Percentiles rank a stretch among this genome's conserved stretches.
phyloP scores from a whole-genome alignment of 2,888 invertebrate genomes.

The Macrophya annulata region DNA sequence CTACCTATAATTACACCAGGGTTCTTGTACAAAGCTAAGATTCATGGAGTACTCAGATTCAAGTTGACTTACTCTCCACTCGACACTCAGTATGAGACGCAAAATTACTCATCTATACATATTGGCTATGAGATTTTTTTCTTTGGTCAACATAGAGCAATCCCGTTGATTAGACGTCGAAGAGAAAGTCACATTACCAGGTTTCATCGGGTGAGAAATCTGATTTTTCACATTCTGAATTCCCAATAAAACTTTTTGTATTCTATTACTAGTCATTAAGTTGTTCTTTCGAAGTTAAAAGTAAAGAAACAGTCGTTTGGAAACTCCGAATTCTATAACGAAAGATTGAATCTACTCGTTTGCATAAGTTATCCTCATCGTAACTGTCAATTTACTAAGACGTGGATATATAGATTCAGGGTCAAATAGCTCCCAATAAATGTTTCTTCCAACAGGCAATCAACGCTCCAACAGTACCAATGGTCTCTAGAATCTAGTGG shows the following conservation, averaged over 20 bases:
- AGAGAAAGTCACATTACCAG: conserved; percentile 14
- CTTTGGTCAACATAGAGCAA: not conserved
- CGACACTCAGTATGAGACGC: not conserved
- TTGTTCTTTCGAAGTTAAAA: not conserved
- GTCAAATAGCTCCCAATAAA: conserved; percentile 78
- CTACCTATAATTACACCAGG: not conserved
- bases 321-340: conserved; percentile 65
- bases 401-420: conserved; percentile 78
- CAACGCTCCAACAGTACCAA: conserved; percentile 24
- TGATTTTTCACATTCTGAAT: not conserved
- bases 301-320: not conserved
- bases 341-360: conserved; percentile 78
- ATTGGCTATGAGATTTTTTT: not conserved
- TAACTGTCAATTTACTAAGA: conserved; percentile 78
- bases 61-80: not conserved
- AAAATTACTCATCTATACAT: not conserved
- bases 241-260: not conserved
- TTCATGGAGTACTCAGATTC: not conserved
- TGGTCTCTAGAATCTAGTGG: conserved; percentile 13
- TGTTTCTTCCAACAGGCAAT: conserved; percentile 33
- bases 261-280: conserved; percentile 27
- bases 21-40: conserved; percentile 26
- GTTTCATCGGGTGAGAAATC: not conserved
- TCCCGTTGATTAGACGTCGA: not conserved
- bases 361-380: conserved; percentile 78